These are phyloP conservation scores for Pygoscelis antarcticus DNA, from an alignment of 2,113 vertebrate genomes.

Conservation along the genomic window DNA sequence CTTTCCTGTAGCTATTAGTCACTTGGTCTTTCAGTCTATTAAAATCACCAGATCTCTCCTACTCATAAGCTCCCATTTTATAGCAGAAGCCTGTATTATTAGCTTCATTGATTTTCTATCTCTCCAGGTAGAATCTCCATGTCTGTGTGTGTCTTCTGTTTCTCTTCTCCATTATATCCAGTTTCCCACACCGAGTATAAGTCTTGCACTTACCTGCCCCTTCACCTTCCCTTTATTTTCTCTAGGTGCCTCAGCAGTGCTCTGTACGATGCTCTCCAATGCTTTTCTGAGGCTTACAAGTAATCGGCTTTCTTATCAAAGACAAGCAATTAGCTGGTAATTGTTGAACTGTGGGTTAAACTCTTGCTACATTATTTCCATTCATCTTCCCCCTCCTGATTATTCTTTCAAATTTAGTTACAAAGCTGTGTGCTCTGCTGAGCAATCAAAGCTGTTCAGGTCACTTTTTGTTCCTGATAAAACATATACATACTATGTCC, in stretches of 20 bases:
- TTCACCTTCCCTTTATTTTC: not conserved
- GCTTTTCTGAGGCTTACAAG: not conserved
- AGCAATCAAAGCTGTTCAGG: not conserved
- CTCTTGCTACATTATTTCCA: not conserved
- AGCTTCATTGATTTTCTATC: not conserved
- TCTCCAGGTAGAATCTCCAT: not conserved
- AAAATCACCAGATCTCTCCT: not conserved
- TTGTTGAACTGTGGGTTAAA: not conserved
- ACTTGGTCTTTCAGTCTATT: not conserved
- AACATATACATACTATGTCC: not conserved
- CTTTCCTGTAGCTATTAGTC: not conserved
- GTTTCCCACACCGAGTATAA: not conserved
- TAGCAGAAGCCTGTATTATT: not conserved
- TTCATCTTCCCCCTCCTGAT: not conserved
- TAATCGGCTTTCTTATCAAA: not conserved
- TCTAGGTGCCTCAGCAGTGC: not conserved
- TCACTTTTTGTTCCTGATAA: not conserved
- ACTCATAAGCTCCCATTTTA: not conserved
- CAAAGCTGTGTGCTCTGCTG: not conserved
- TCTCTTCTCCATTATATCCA: not conserved
- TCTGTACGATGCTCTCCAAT: not conserved
- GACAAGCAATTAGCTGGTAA: not conserved
- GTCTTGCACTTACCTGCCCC: no score
- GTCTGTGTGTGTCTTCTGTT: not conserved
- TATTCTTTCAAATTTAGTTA: not conserved